Evolutionary conservation across 2,797 vertebrate genomes (phyloP).

Genomic region (Antrozous pallidus): DNA sequence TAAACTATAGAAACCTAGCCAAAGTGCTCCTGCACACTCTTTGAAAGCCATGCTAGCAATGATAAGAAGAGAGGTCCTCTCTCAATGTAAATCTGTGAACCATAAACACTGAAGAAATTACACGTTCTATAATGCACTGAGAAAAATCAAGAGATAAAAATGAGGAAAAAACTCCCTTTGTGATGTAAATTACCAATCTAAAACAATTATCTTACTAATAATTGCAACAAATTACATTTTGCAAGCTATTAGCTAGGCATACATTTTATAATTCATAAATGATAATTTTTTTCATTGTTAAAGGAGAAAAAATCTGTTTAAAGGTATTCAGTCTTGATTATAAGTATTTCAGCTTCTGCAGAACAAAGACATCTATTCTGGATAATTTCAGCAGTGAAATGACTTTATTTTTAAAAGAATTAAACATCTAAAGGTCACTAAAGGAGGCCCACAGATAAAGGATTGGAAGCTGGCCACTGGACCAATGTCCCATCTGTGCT

Average conservation of each 20-base stretch:
- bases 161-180: neutral
- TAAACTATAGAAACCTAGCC: neutral
- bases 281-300: slow-evolving; percentile 40
- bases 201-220: neutral
- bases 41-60: neutral
- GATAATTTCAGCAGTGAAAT: neutral
- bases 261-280: slow-evolving; percentile 35
- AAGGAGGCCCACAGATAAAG: neutral
- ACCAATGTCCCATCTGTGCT: neutral
- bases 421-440: neutral
- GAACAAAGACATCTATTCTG: neutral
- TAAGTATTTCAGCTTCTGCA: neutral
- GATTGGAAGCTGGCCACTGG: neutral
- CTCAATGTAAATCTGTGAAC: neutral
- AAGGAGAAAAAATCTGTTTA: slow-evolving; percentile 17
- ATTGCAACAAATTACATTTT: neutral
- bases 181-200: neutral
- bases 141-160: neutral
- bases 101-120: neutral
- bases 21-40: neutral
- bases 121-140: neutral
- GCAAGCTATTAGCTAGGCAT: neutral
- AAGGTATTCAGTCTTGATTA: slow-evolving; percentile 8
- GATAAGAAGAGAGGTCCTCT: neutral
- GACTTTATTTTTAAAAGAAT: slow-evolving; percentile 15